phyloP scores from a whole-genome alignment of 2,888 invertebrate species.

The Neoascia interrupta region DNA sequence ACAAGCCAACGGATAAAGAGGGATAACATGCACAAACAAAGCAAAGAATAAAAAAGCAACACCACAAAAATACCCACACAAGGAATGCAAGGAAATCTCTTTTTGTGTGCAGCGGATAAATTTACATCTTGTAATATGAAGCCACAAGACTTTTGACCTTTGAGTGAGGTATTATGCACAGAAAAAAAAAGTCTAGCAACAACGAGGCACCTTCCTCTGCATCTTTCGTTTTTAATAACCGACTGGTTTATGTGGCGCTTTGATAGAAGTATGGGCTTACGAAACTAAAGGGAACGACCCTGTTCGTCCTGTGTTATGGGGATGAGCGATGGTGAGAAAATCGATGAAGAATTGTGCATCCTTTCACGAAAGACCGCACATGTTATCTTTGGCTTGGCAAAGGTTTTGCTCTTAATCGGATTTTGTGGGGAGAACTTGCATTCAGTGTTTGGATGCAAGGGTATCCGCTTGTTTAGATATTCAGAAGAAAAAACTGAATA shows the following conservation, averaged over 20 bases:
- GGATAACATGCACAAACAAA: constrained; percentile 46
- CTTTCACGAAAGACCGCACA: constrained; percentile 67
- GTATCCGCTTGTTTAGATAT: constrained; percentile 54
- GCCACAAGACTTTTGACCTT: constrained; percentile 69
- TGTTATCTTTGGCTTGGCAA: constrained; percentile 52
- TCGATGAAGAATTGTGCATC: constrained; percentile 66
- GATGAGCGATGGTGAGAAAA: constrained; percentile 54
- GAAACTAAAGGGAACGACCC: neutral
- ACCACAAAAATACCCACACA: constrained; percentile 6
- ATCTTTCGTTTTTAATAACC: too few species aligned
- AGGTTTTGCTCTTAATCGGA: constrained; percentile 45
- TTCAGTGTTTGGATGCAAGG: constrained; percentile 36
- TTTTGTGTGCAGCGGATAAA: constrained; percentile 65
- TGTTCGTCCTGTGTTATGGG: constrained; percentile 15
- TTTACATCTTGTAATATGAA: constrained; percentile 69
- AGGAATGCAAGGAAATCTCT: constrained; percentile 60
- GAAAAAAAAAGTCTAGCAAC: constrained; percentile 18
- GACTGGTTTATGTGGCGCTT: constrained; percentile 47
- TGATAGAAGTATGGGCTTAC: constrained; percentile 5
- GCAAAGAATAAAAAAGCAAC: constrained; percentile 6
- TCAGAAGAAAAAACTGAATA: constrained; percentile 12
- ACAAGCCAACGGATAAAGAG: constrained; percentile 67
- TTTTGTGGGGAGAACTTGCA: constrained; percentile 47
- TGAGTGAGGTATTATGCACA: constrained; percentile 10
- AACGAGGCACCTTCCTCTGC: too few species aligned